Conservation (phyloP, 2,888 invertebrate species). For the Deilephila porcellus region DNA sequence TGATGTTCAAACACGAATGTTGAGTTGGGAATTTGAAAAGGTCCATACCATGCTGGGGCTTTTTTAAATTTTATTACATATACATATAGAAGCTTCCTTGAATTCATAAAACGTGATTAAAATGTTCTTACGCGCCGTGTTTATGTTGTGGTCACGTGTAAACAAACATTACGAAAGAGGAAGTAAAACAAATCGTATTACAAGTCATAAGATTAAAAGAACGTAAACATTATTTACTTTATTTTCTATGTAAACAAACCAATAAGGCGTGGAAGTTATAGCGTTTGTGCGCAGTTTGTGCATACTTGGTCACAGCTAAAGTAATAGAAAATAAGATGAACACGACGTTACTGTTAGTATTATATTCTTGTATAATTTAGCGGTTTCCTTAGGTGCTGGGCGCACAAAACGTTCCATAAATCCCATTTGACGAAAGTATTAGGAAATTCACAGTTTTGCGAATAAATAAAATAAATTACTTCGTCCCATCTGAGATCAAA, state of each 20-base stretch:
- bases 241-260: neutral
- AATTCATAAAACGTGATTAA: conserved; percentile 18
- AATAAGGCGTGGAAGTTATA: too few species aligned
- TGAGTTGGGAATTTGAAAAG: neutral
- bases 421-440: too few species aligned
- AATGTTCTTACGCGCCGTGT: conserved; percentile 13
- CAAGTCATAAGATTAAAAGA: conserved; percentile 7
- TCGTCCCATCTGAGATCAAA: too few species aligned
- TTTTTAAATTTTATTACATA: neutral
- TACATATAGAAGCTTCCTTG: conserved; percentile 7
- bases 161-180: conserved; percentile 25
- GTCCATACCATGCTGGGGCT: neutral
- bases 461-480: too few species aligned
- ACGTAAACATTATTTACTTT: conserved; percentile 11
- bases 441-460: too few species aligned
- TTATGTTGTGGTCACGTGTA: conserved; percentile 20
- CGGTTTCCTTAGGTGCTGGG: too few species aligned
- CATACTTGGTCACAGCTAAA: neutral
- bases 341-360: too few species aligned
- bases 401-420: too few species aligned
- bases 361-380: too few species aligned
- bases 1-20: too few species aligned
- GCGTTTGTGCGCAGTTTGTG: neutral
- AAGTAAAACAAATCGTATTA: conserved; percentile 22
- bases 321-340: neutral